Conservation (phyloP, 2,888 invertebrate genomes). For the Notodonta ziczac region DNA sequence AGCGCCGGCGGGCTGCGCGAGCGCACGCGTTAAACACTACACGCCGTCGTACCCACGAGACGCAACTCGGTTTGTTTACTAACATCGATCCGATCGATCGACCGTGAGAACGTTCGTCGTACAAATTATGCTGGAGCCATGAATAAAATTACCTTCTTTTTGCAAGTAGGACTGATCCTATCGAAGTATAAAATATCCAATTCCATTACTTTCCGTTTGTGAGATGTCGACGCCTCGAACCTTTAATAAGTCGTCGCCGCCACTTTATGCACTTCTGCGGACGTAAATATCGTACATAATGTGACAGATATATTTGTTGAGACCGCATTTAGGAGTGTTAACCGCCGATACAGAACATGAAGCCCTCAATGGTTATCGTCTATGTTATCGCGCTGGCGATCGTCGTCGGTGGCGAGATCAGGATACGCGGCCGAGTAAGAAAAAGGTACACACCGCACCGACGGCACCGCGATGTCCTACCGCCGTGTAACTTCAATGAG, state of each 20-base stretch:
- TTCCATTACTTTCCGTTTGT: slow-evolving; percentile 70
- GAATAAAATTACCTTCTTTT: slow-evolving; percentile 42
- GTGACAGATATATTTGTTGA: slow-evolving; percentile 77
- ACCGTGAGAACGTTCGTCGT: slow-evolving; percentile 50
- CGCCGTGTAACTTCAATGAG: slow-evolving; percentile 79
- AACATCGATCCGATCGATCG: slow-evolving; percentile 53
- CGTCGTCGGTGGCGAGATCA: slow-evolving; percentile 72
- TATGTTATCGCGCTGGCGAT: slow-evolving; percentile 74
- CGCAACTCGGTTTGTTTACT: slow-evolving; percentile 66
- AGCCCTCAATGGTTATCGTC: slow-evolving; percentile 71
- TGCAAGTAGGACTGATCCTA: slow-evolving; percentile 49
- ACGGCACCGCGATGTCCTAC: slow-evolving; percentile 72
- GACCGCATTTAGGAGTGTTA: slow-evolving; percentile 66
- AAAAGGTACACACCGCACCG: slow-evolving; percentile 72
- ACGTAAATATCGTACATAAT: slow-evolving; percentile 78
- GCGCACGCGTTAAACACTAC: slow-evolving; percentile 70
- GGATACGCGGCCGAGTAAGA: slow-evolving; percentile 78
- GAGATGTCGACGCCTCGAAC: slow-evolving; percentile 72
- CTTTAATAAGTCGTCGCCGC: slow-evolving; percentile 68
- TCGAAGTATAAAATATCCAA: slow-evolving; percentile 59
- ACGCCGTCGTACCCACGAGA: slow-evolving; percentile 34
- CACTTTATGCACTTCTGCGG: slow-evolving; percentile 65
- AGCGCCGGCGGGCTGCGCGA: slow-evolving; percentile 73
- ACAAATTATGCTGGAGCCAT: slow-evolving; percentile 43
- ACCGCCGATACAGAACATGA: slow-evolving; percentile 70